phyloP scores from a whole-genome alignment of 2,113 vertebrate genomes.

The Thomomys bottae region DNA sequence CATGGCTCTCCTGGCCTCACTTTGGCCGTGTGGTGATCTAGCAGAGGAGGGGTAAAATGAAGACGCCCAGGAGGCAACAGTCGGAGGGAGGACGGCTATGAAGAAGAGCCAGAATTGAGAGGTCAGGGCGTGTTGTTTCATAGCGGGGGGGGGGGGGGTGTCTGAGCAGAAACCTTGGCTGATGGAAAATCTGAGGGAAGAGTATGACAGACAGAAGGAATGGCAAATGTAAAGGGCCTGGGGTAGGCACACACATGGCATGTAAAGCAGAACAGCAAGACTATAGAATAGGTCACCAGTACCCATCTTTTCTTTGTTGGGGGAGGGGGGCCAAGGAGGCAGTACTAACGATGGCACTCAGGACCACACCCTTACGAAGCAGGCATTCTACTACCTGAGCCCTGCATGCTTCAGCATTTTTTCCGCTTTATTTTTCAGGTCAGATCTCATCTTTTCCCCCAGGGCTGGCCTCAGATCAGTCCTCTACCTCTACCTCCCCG shows the following conservation, averaged over 20 bases:
- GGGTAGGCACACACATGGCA: rapidly evolving
- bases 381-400: no score
- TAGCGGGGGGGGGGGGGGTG: neutral
- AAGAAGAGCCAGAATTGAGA: neutral
- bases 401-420: no score
- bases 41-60: neutral
- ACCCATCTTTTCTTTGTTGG: neutral
- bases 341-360: neutral
- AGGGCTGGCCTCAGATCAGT: neutral
- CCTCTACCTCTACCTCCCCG: neutral
- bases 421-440: no score
- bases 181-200: neutral
- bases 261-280: no score
- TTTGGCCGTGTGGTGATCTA: neutral
- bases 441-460: no score
- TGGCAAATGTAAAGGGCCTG: neutral
- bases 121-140: neutral
- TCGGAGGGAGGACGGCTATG: neutral
- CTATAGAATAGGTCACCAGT: neutral
- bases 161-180: neutral
- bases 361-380: no score
- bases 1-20: neutral
- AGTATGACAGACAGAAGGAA: neutral
- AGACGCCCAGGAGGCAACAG: neutral
- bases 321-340: neutral